Evolutionary conservation across 2,113 vertebrate species (phyloP).

Genomic region (Chlorodrepanis virens): DNA sequence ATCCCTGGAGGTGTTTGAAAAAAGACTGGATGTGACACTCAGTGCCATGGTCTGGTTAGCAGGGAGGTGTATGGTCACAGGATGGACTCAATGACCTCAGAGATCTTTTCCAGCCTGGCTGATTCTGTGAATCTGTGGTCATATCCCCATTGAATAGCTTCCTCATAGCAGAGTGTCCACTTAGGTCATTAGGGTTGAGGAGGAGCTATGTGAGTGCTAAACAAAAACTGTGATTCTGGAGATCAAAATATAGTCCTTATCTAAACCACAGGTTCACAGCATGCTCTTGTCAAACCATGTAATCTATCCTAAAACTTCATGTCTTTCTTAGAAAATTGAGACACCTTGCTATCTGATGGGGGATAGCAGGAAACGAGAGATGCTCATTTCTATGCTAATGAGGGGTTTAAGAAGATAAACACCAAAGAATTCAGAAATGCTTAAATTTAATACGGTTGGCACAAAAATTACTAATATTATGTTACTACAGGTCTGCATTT

Average conservation of each 20-base stretch:
- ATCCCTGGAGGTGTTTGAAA: background rate
- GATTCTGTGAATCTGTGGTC: no score
- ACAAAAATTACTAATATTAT: background rate
- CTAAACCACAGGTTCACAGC: background rate
- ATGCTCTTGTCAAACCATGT: background rate
- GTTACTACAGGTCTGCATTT: background rate
- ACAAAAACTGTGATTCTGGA: background rate
- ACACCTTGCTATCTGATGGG: background rate
- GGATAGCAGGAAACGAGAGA: background rate
- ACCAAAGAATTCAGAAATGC: background rate
- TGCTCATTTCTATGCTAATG: constrained; percentile 43
- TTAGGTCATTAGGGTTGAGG: background rate
- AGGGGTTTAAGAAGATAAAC: background rate
- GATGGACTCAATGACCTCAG: background rate
- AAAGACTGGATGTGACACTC: background rate
- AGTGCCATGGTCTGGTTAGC: no score
- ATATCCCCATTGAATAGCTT: background rate
- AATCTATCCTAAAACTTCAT: background rate
- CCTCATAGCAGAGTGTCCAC: background rate
- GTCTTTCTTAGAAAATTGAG: constrained; percentile 1
- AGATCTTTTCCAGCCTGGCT: background rate
- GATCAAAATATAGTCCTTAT: background rate
- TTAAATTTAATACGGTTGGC: background rate
- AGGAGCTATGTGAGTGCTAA: background rate
- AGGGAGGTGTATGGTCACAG: background rate